phyloP scores from a whole-genome alignment of 2,888 invertebrate genomes.

The Pheosia tremula region DNA sequence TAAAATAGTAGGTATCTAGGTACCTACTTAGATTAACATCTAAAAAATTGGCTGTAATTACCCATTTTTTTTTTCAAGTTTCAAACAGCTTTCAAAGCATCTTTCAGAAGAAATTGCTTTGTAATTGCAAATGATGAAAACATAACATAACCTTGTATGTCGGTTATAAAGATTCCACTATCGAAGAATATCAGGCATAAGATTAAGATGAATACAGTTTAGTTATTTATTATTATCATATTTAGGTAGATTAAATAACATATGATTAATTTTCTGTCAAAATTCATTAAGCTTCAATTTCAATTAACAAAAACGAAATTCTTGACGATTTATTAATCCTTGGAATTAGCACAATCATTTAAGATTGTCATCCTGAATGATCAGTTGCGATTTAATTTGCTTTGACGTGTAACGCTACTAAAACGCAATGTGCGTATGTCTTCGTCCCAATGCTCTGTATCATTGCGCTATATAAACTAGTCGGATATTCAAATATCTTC shows the following conservation, averaged over 20 bases:
- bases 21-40: too few relatives aligned
- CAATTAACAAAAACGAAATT: neutral
- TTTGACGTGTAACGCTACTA: constrained; percentile 8
- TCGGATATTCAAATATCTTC: constrained; percentile 43
- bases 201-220: too few relatives aligned
- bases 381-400: constrained; percentile 9
- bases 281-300: constrained; percentile 1
- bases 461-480: constrained; percentile 20
- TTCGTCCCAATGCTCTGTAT: neutral
- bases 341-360: constrained; percentile 16
- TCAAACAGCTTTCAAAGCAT: too few relatives aligned
- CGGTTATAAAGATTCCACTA: too few relatives aligned
- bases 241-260: neutral
- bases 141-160: too few relatives aligned
- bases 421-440: constrained; percentile 7
- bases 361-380: constrained; percentile 12
- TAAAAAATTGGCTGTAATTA: too few relatives aligned
- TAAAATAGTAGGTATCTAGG: too few relatives aligned
- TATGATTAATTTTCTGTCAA: constrained; percentile 11
- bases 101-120: too few relatives aligned
- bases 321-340: neutral
- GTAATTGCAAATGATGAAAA: too few relatives aligned
- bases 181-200: too few relatives aligned
- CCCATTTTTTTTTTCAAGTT: too few relatives aligned
- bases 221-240: too few relatives aligned